phyloP scores from a whole-genome alignment of 2,797 vertebrate genomes.

The Centropyge bicolor region DNA sequence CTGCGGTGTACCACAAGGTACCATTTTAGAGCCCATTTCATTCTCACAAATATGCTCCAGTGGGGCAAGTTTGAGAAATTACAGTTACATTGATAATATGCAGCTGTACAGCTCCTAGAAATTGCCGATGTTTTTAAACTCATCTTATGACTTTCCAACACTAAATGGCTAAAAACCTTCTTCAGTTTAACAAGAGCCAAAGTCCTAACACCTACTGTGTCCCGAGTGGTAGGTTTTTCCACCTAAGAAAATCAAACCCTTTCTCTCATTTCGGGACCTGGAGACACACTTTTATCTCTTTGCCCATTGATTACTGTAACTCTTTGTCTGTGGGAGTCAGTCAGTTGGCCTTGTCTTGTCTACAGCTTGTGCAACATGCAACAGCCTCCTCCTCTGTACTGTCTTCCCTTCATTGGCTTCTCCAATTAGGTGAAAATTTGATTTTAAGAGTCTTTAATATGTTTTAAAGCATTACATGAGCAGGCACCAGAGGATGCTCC shows the following conservation, averaged over 20 bases:
- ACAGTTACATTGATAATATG: not conserved
- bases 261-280: not conserved
- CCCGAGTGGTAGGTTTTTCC: not conserved
- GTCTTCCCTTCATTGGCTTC: not conserved
- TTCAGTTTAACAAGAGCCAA: not conserved
- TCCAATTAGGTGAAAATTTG: not conserved
- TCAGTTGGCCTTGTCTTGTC: constrained; percentile 12
- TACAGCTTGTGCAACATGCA: constrained; percentile 20
- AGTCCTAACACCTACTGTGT: not conserved
- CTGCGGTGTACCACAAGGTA: constrained; percentile 6
- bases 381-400: not conserved
- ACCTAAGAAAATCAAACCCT: constrained; percentile 1
- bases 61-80: not conserved
- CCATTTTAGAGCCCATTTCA: not conserved
- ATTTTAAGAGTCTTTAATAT: not conserved
- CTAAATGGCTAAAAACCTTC: not conserved
- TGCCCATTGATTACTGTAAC: constrained; percentile 25
- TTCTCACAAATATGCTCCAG: not conserved
- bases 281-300: constrained; percentile 22
- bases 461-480: not conserved
- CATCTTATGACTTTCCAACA: not conserved
- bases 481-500: not conserved
- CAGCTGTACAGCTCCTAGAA: constrained; percentile 1
- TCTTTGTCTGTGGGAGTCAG: constrained; percentile 30
- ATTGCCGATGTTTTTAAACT: not conserved